Base-by-base conservation (phyloP, 2,113 vertebrate species). In the Thalassarche chlororhynchos region DNA sequence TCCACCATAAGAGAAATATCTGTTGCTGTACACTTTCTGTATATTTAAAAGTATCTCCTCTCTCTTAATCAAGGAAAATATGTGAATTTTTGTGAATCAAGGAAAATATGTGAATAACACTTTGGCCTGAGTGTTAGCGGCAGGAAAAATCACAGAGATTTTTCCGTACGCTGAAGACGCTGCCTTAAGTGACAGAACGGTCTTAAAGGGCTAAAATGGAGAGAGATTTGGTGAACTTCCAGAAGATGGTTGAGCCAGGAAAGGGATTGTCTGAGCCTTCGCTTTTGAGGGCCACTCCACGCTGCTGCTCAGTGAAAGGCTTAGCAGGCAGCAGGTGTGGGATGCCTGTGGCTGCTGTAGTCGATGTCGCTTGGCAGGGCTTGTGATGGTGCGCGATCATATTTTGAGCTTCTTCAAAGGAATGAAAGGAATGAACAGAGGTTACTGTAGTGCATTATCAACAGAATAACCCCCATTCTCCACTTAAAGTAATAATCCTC, bases 341-440 rank as follows among this genome's bases (percentile, higher is more conserved):
- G 80, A 96, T 93, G 96, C 94, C 88, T 92, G 92, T 70, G 85
- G 85, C 91, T 74, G 75, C 84, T 76, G 0, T 4, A 54, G 83
- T 25, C 28, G 6, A 4, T 74, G 91, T 36, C 15, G 51, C 89
- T 86, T 94, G 92, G 88, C 93, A 85, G 65, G 95, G 61, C 69
- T n/a, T 93, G 93, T 80, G 88, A 82, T 89, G 88, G 96, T 79
- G 93, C 0, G 1, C 1, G 28, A 83, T 82, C 93, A 28, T 96
- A 70, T 95, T 95, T 23, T 40, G 58, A 97, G 85, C 90, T 93
- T 95, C 97, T 96, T 96, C 93, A 97, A 96, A 97, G 96, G 96
- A 98, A 96, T 68, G 93, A 89, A 96, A 96, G 94, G 98, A 98
- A 98, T 96, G 98, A 96, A 38, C 81, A 51, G 85, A 86, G 96